A percentile compares a stretch with the other conserved stretches of the same genome.
These are phyloP conservation scores for Natrix natrix DNA, from an alignment of 2,797 vertebrate species.

Conservation along the genomic window DNA sequence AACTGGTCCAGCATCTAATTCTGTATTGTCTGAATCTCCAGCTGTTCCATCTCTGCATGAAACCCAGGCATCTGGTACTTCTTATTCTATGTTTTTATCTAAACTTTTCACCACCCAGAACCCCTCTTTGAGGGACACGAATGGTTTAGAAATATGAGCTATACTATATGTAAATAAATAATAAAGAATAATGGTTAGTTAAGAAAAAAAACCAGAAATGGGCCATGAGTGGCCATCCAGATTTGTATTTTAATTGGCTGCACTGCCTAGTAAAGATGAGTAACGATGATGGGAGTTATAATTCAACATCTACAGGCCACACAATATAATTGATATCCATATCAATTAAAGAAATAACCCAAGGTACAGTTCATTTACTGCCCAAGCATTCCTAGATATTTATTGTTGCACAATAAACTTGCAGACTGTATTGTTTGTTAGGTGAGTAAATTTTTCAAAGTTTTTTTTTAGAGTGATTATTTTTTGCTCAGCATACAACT, in stretches of 20 bases:
- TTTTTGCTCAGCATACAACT: not conserved
- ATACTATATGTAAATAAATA: not conserved
- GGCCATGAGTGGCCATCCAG: not conserved
- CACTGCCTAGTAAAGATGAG: not conserved
- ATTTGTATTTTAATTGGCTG: not conserved
- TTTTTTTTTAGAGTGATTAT: not conserved
- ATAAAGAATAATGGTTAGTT: slow-evolving; percentile 78
- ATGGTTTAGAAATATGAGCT: not conserved
- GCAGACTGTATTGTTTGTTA: not conserved
- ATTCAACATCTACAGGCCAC: not conserved
- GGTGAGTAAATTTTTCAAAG: not conserved
- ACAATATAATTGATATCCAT: not conserved
- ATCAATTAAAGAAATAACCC: not conserved
- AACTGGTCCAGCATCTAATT: slow-evolving; percentile 81
- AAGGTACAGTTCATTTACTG: not conserved
- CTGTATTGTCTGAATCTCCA: slow-evolving; percentile 80
- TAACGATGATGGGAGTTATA: not conserved
- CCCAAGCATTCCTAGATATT: not conserved
- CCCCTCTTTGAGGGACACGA: not conserved
- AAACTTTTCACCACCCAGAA: slow-evolving; percentile 85
- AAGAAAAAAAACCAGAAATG: not conserved
- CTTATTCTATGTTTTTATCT: slow-evolving; percentile 81
- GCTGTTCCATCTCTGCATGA: slow-evolving; percentile 81
- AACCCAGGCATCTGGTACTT: slow-evolving; percentile 75
- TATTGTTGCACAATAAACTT: not conserved